Evolutionary conservation across 1,140 invertebrate species (phyloP), one percentile per base, ranked within the genome.

Genomic region (Brachionus paranguensis): DNA sequence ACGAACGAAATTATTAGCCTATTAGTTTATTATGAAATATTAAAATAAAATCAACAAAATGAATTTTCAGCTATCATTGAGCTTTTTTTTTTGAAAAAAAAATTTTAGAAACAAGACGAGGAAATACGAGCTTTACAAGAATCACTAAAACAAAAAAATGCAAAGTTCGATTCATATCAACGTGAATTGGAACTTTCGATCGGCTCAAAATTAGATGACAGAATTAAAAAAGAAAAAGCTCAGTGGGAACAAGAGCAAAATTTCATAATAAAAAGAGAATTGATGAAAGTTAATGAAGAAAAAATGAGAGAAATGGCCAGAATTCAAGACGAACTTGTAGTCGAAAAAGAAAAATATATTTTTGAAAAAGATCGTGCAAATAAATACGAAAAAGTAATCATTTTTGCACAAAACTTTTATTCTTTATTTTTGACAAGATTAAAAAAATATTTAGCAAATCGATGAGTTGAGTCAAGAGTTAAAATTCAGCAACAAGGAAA

Each of bases 221-320:
- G 53, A 11, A 81, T 81, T 5, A 60, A 41, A 81, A 60, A 81
- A 64, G 78, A 81, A 81, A 60, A 68, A 17, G 11, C 24, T 24
- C 50, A 64, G 14, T 81, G 78, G 78, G 53, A 64, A 47, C 78
- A 81, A 45, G 78, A 81, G 11, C 78, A 81, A 81, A 68, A 81
- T 60, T 60, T 68, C 20, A 17, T 81, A n/a, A 81, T 81, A 37
- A 81, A 68, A 81, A 24, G 53, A 12, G 78, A 81, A 45, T 41
- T 81, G 14, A 29, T n/a, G 10, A 81, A 81, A 45, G n/a, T 81
- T 20, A 81, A 81, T 43, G 53, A 81, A 29, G 78, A 81, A 64
- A 64, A 60, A 45, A 20, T 43, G 17, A 41, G n/a, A 43, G 78
- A 81, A 45, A 43, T 60, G 50, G 20, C 53, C 5, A 60, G 43